Evolutionary conservation across 2,888 invertebrate species (phyloP).

Genomic region (Polymixis lichenea): DNA sequence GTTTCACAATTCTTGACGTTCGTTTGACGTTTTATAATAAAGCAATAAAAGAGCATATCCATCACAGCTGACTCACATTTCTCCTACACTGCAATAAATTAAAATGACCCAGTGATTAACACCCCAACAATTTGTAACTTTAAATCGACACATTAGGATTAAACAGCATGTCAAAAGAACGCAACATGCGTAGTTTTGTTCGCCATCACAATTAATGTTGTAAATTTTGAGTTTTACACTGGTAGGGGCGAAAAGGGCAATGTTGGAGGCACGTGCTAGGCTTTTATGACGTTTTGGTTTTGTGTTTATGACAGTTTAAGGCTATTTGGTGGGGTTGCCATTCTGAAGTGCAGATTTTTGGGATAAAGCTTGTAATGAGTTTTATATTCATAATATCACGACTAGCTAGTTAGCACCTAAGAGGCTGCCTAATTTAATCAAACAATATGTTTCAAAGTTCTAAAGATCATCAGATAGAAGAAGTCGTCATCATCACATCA

Average conservation of each 20-base stretch:
- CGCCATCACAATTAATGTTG: constrained; percentile 51
- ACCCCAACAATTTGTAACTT: constrained; percentile 61
- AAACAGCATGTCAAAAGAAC: constrained; percentile 55
- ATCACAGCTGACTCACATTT: constrained; percentile 32
- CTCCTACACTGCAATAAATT: constrained; percentile 43
- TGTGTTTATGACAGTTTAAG: constrained; percentile 13
- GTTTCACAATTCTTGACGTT: no score
- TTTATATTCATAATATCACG: no score
- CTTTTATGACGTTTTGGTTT: constrained; percentile 68
- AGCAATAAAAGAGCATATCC: background rate
- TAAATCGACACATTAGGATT: constrained; percentile 53
- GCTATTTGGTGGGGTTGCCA: constrained; percentile 44
- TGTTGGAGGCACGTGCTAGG: constrained; percentile 19
- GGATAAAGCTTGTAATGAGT: background rate
- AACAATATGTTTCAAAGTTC: no score
- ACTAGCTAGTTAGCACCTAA: no score
- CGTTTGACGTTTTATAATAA: background rate
- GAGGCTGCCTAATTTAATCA: no score
- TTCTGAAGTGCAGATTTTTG: background rate
- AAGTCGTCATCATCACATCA: background rate
- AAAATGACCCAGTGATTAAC: constrained; percentile 61
- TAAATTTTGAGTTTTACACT: constrained; percentile 59
- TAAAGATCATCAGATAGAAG: no score
- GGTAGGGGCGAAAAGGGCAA: constrained; percentile 31
- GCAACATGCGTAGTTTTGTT: constrained; percentile 51